Evolutionary conservation across 2,113 vertebrate genomes (phyloP).

Genomic region (Syngnathus typhle): DNA sequence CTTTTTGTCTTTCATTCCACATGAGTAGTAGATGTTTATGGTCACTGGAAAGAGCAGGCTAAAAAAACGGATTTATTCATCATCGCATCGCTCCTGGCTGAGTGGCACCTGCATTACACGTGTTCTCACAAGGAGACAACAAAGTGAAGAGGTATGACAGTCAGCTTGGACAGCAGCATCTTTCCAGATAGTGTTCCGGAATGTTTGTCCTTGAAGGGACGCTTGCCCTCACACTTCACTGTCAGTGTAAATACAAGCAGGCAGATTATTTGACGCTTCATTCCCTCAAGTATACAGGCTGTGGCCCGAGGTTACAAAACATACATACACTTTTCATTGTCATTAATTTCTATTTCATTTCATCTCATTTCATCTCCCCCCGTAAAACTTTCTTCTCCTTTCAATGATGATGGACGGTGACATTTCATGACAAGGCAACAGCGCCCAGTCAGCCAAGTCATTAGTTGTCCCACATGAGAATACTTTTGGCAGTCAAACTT

Average conservation of each 20-base stretch:
- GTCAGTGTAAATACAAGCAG: conserved; percentile 47
- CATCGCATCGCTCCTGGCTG: background rate
- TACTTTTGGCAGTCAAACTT: conserved; percentile 37
- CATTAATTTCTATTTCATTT: too few species aligned
- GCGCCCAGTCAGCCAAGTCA: conserved; percentile 16
- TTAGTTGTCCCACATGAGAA: conserved; percentile 27
- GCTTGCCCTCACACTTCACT: conserved; percentile 48
- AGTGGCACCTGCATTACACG: background rate
- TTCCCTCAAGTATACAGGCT: conserved; percentile 21
- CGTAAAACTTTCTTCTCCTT: background rate
- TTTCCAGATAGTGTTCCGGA: conserved; percentile 34
- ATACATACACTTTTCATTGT: background rate
- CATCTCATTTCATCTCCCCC: background rate
- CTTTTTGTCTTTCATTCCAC: too few species aligned
- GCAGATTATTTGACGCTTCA: conserved; percentile 21
- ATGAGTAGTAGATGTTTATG: too few species aligned
- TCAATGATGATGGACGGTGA: conserved; percentile 24
- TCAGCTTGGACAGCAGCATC: conserved; percentile 43
- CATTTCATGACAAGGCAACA: conserved; percentile 17
- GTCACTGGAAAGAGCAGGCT: too few species aligned
- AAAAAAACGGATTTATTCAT: background rate
- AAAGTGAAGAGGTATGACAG: conserved; percentile 38
- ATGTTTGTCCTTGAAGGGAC: conserved; percentile 56
- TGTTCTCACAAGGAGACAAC: background rate
- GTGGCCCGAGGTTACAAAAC: background rate